phyloP scores from a whole-genome alignment of 2,888 invertebrate genomes.

The Hirtodrosophila confusa region DNA sequence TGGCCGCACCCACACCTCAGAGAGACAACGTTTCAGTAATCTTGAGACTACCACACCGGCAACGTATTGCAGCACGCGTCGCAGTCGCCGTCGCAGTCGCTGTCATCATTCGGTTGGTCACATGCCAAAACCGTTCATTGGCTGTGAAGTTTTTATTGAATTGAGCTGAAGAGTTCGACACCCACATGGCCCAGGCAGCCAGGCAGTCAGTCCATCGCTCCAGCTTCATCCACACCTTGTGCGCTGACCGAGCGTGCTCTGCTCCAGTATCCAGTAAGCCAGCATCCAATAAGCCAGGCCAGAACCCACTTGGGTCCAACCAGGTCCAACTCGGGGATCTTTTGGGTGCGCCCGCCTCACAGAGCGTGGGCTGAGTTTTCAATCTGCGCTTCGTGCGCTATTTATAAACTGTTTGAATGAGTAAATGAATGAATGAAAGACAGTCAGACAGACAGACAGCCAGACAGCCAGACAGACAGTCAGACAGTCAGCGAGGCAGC shows the following conservation, averaged over 20 bases:
- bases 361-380: constrained; percentile 72
- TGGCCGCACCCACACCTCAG: constrained; percentile 78
- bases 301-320: too few relatives aligned
- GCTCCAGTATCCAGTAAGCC: too few relatives aligned
- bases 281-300: too few relatives aligned
- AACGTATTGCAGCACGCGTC: constrained; percentile 57
- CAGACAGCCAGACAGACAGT: not conserved
- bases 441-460: not conserved
- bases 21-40: constrained; percentile 39
- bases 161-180: constrained; percentile 58
- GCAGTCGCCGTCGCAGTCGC: constrained; percentile 9
- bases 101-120: constrained; percentile 57
- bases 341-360: too few relatives aligned
- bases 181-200: constrained; percentile 42
- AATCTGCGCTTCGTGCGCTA: constrained; percentile 67
- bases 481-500: constrained; percentile 23
- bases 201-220: too few relatives aligned
- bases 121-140: constrained; percentile 71
- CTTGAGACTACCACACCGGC: constrained; percentile 5
- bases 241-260: too few relatives aligned
- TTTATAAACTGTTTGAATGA: constrained; percentile 58
- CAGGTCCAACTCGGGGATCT: too few relatives aligned
- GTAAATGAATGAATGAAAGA: constrained; percentile 54
- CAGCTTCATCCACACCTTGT: too few relatives aligned
- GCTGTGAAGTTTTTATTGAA: constrained; percentile 76